Evolutionary conservation across 2,888 invertebrate genomes (phyloP).

Genomic region (Stenodera caucasica): DNA sequence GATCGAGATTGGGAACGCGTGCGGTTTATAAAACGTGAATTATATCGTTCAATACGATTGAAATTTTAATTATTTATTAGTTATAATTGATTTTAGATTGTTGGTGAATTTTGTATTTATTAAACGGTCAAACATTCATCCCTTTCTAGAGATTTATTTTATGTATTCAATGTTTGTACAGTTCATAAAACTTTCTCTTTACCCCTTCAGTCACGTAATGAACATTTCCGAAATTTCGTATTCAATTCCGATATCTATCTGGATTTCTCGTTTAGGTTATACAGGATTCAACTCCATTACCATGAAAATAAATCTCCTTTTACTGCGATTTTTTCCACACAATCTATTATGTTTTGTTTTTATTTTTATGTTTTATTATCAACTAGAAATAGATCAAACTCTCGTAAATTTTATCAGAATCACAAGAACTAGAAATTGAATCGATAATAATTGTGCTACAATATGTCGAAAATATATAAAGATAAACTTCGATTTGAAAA

Average conservation of each 20-base stretch:
- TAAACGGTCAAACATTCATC: background rate
- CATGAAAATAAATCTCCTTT: background rate
- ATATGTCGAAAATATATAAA: too few relatives aligned
- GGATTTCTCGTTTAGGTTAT: slow-evolving; percentile 26
- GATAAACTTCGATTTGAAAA: background rate
- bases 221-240: slow-evolving; percentile 52
- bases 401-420: too few relatives aligned
- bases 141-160: slow-evolving; percentile 17
- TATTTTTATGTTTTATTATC: too few relatives aligned
- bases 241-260: slow-evolving; percentile 47
- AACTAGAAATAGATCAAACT: too few relatives aligned
- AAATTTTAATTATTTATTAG: too few relatives aligned
- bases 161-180: slow-evolving; percentile 35
- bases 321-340: background rate
- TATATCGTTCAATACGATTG: slow-evolving; percentile 22
- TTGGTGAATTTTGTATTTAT: background rate
- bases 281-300: slow-evolving; percentile 3
- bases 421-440: too few relatives aligned
- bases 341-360: too few relatives aligned
- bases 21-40: slow-evolving; percentile 30
- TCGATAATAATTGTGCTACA: too few relatives aligned
- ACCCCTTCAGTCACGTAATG: slow-evolving; percentile 51
- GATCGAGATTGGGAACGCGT: slow-evolving; percentile 30
- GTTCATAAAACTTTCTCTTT: slow-evolving; percentile 42
- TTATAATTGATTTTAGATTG: background rate